A percentile compares a stretch with the other conserved stretches of the same genome.
Conservation (phyloP, 1,140 invertebrate species). For the Parapsyche elsis region DNA sequence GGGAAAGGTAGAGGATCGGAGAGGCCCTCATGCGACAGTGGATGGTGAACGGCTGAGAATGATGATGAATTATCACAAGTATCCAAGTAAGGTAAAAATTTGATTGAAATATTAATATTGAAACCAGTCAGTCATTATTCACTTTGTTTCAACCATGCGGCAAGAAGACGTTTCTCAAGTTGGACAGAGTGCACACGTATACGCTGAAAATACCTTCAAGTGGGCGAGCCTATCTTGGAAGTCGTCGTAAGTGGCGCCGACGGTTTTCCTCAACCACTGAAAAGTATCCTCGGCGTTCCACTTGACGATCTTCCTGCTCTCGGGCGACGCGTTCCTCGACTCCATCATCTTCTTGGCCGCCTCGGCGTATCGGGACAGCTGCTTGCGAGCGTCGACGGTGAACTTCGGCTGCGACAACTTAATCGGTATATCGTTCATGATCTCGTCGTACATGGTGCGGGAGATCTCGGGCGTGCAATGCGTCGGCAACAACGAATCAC, state of each 20-base stretch:
- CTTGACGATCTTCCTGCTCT: conserved; percentile 96
- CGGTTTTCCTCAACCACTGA: conserved; percentile 91
- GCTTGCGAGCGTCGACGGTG: conserved; percentile 95
- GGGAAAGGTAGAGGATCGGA: too few species aligned
- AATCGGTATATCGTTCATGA: conserved; percentile 98
- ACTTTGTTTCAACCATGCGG: too few species aligned
- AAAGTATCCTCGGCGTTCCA: conserved; percentile 99
- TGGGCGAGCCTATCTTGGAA: conserved; percentile 85
- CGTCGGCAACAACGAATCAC: conserved; percentile 90
- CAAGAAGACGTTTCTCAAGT: too few species aligned
- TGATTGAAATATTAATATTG: too few species aligned
- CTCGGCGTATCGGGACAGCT: conserved; percentile 94
- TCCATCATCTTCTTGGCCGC: conserved; percentile 97
- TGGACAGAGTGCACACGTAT: too few species aligned
- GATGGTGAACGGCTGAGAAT: too few species aligned
- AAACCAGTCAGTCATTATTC: too few species aligned
- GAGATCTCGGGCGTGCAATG: conserved; percentile 94
- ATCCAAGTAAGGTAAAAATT: too few species aligned
- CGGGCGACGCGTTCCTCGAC: conserved; percentile 89
- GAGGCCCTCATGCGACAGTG: too few species aligned
- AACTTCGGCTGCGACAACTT: conserved; percentile 95
- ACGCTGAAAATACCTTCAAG: conserved; percentile 68
- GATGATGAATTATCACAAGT: too few species aligned
- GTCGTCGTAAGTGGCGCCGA: conserved; percentile 96
- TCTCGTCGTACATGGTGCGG: conserved; percentile 95